These are phyloP conservation scores for Norana najaformis DNA, from an alignment of 2,888 invertebrate species.

Conservation along the genomic window DNA sequence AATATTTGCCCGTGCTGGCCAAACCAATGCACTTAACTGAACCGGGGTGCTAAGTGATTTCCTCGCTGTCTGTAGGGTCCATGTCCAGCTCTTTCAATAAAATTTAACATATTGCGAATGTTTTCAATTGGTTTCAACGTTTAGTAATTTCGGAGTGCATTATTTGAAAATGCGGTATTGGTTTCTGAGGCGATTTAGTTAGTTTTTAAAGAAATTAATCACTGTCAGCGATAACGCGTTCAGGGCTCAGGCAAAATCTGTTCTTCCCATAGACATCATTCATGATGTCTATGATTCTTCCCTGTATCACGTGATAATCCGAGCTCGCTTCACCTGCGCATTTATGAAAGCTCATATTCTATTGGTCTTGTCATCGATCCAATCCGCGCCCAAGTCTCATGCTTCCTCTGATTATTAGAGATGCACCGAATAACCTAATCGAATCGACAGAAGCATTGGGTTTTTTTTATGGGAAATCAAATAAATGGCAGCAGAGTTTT, in stretches of 20 bases:
- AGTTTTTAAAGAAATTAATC: not conserved
- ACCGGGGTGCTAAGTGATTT: not conserved
- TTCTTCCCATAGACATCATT: too few relatives aligned
- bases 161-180: too few relatives aligned
- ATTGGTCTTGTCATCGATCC: not conserved
- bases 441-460: not conserved
- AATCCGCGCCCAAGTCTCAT: constrained; percentile 13
- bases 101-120: not conserved
- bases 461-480: constrained; percentile 1
- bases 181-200: not conserved
- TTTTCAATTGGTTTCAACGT: not conserved
- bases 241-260: not conserved
- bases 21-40: not conserved
- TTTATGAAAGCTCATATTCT: not conserved
- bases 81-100: not conserved
- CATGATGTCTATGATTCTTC: too few relatives aligned
- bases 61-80: too few relatives aligned
- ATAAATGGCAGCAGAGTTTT: not conserved
- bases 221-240: not conserved
- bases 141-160: not conserved
- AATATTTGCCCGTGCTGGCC: not conserved
- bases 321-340: not conserved
- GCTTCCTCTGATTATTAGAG: not conserved
- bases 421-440: not conserved
- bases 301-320: not conserved